A percentile compares a stretch with the other conserved stretches of the same genome.
These are phyloP conservation scores for Furcula furcula DNA, from an alignment of 2,888 invertebrate species.

Conservation along the genomic window DNA sequence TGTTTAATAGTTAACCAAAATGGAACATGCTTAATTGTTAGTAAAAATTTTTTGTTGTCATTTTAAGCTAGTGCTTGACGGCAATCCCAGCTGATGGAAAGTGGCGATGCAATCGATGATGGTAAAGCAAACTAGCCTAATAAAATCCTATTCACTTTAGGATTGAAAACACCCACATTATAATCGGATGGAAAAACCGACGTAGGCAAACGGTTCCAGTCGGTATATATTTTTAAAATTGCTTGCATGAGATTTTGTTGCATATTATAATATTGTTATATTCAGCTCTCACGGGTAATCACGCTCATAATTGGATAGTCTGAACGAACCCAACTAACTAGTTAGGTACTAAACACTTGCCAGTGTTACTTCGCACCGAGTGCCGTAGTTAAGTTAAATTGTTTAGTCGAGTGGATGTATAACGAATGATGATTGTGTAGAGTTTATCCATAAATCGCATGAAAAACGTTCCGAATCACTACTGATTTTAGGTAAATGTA, in stretches of 20 bases:
- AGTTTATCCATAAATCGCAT: slow-evolving; percentile 54
- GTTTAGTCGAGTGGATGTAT: slow-evolving; percentile 56
- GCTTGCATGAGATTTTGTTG: too few species aligned
- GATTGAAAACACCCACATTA: too few species aligned
- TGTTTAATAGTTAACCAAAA: neutral
- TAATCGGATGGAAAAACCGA: too few species aligned
- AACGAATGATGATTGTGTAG: slow-evolving; percentile 35
- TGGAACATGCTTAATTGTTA: neutral
- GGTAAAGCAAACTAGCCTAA: too few species aligned
- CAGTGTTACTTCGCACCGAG: slow-evolving; percentile 39
- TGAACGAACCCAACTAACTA: slow-evolving; percentile 13
- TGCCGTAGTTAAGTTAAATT: slow-evolving; percentile 58
- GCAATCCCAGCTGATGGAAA: too few species aligned
- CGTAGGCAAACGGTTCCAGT: too few species aligned
- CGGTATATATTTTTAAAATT: too few species aligned
- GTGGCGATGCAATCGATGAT: too few species aligned
- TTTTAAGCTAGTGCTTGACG: too few species aligned
- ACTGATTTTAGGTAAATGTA: slow-evolving; percentile 57
- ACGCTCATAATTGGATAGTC: slow-evolving; percentile 18
- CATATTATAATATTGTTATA: slow-evolving; percentile 11
- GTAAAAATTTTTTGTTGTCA: too few species aligned
- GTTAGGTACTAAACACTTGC: neutral
- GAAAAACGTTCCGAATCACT: slow-evolving; percentile 55
- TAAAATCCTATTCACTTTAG: too few species aligned
- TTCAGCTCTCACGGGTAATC: slow-evolving; percentile 13